Conservation (phyloP, 2,797 vertebrate genomes). For the Chiloscyllium punctatum region DNA sequence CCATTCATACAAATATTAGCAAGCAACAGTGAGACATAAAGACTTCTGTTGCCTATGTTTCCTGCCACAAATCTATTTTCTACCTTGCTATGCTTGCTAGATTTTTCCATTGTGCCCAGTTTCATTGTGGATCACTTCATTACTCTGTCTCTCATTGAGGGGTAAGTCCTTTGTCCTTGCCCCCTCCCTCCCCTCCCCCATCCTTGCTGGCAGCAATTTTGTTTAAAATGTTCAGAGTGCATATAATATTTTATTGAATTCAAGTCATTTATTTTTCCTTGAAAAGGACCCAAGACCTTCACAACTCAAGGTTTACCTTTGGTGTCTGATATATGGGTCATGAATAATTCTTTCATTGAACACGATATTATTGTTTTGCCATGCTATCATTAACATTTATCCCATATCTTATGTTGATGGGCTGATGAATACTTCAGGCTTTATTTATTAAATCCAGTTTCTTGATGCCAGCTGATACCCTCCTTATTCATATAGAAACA, state of each 20-base stretch:
- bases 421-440: not conserved
- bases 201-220: not conserved
- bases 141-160: not conserved
- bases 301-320: not conserved
- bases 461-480: no score
- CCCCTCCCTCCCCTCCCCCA: no score
- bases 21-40: not conserved
- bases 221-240: not conserved
- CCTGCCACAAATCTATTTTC: not conserved
- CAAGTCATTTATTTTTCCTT: not conserved
- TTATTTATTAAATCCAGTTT: no score
- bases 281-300: not conserved
- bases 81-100: not conserved
- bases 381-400: not conserved
- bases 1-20: not conserved
- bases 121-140: not conserved
- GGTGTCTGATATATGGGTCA: not conserved
- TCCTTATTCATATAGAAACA: no score
- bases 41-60: not conserved
- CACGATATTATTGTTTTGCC: no score
- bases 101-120: not conserved
- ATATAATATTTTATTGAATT: not conserved
- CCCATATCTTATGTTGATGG: not conserved
- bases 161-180: not conserved
- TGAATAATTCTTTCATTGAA: not conserved